These are phyloP conservation scores for Peromyscus eremicus DNA, from an alignment of 2,797 vertebrate genomes.

Conservation along the genomic window DNA sequence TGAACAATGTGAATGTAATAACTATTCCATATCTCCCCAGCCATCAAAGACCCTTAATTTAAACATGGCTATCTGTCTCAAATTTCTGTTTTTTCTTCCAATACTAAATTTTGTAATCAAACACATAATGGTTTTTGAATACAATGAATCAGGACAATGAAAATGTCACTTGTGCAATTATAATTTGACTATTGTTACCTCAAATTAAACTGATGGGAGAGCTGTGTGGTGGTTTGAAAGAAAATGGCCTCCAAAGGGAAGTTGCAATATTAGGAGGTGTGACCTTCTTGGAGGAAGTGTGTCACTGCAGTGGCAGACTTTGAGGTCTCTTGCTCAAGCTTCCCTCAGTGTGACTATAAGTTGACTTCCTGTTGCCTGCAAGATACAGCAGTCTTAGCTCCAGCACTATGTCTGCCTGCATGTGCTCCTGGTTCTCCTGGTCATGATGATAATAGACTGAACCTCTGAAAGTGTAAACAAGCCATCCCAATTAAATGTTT, in stretches of 20 bases:
- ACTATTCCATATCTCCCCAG: not conserved
- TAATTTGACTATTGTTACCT: not conserved
- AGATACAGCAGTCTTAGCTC: not conserved
- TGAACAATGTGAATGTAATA: not conserved
- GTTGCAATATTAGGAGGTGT: too few relatives aligned
- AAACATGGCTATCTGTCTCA: not conserved
- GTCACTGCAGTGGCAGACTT: not conserved
- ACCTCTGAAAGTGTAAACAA: not conserved
- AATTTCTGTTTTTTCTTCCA: not conserved
- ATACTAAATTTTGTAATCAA: not conserved
- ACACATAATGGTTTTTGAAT: not conserved
- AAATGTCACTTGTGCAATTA: not conserved
- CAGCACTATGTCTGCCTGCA: accelerated
- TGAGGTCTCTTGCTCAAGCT: not conserved
- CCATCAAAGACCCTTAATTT: not conserved
- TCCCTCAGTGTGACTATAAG: not conserved
- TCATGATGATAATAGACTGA: not conserved
- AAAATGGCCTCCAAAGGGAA: too few relatives aligned
- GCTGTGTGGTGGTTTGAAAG: not conserved
- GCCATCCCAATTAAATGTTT: not conserved
- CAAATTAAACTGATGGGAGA: not conserved
- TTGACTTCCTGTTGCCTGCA: not conserved
- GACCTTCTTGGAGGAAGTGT: not conserved
- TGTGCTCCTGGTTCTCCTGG: not conserved
- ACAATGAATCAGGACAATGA: not conserved